Evolutionary conservation across 2,888 invertebrate species (phyloP).

Genomic region (Drymonia ruficornis): DNA sequence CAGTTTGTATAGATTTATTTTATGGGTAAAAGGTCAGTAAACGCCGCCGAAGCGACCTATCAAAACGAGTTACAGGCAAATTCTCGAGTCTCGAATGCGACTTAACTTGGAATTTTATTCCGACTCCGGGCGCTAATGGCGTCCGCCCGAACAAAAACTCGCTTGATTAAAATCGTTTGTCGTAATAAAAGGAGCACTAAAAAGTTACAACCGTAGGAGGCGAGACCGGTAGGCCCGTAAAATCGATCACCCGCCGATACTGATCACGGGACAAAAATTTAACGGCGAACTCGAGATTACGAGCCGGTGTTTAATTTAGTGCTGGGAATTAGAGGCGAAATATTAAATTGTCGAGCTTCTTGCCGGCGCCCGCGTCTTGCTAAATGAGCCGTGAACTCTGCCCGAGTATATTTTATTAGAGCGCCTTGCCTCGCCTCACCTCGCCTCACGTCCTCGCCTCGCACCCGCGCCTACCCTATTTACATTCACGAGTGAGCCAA

Average conservation of each 20-base stretch:
- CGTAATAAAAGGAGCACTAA: conserved; percentile 83
- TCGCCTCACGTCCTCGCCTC: conserved; percentile 32
- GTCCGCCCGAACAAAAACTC: conserved; percentile 78
- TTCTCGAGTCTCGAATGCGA: conserved; percentile 71
- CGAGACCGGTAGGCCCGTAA: conserved; percentile 77
- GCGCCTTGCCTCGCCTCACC: conserved; percentile 30
- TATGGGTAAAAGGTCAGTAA: conserved; percentile 49
- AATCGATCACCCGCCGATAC: conserved; percentile 78
- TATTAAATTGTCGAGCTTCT: conserved; percentile 65
- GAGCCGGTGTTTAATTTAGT: conserved; percentile 66
- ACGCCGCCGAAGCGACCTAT: conserved; percentile 59
- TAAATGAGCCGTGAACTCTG: conserved; percentile 72
- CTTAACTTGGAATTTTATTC: conserved; percentile 77
- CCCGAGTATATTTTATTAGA: conserved; percentile 68
- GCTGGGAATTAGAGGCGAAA: conserved; percentile 59
- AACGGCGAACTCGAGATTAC: conserved; percentile 66
- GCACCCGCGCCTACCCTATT: conserved; percentile 59
- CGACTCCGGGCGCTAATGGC: conserved; percentile 75
- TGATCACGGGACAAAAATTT: conserved; percentile 79
- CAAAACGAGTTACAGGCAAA: conserved; percentile 76
- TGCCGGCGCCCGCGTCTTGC: conserved; percentile 45
- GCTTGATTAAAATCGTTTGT: conserved; percentile 85
- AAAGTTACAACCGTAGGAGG: conserved; percentile 80
- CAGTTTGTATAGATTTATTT: conserved; percentile 48
- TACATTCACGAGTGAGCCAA: conserved; percentile 72